Percentiles rank a stretch among this genome's conserved stretches.
phyloP scores from a whole-genome alignment of 2,888 invertebrate species.

The Ctenicera cuprea region DNA sequence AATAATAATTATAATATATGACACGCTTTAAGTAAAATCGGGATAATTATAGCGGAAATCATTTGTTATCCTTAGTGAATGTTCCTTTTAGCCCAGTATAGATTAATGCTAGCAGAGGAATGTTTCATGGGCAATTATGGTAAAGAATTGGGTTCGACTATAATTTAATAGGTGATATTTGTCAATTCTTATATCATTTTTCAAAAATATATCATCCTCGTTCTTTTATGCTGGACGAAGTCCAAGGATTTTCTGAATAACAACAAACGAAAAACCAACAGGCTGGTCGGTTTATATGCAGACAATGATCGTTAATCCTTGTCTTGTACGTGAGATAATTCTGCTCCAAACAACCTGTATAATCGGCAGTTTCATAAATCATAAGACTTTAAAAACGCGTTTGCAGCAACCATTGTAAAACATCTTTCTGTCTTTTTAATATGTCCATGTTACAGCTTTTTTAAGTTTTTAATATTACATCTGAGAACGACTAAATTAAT shows the following conservation, averaged over 20 bases:
- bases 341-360: neutral
- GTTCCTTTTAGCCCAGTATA: neutral
- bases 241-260: no score
- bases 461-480: no score
- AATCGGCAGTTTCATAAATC: constrained; percentile 23
- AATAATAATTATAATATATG: constrained; percentile 9
- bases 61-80: neutral
- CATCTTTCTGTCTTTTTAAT: no score
- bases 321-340: constrained; percentile 27
- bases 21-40: constrained; percentile 8
- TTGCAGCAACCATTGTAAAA: neutral
- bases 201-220: no score
- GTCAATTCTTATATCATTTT: neutral
- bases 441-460: no score
- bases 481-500: no score
- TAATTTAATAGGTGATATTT: neutral
- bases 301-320: constrained; percentile 28
- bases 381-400: neutral
- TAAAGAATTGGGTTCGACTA: constrained; percentile 1
- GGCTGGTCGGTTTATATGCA: constrained; percentile 6
- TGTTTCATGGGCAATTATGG: constrained; percentile 5
- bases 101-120: neutral
- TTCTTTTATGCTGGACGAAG: no score
- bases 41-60: constrained; percentile 15
- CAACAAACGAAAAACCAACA: neutral